Evolutionary conservation across 2,888 invertebrate species (phyloP).

Genomic region (Dolichopus griseipennis): DNA sequence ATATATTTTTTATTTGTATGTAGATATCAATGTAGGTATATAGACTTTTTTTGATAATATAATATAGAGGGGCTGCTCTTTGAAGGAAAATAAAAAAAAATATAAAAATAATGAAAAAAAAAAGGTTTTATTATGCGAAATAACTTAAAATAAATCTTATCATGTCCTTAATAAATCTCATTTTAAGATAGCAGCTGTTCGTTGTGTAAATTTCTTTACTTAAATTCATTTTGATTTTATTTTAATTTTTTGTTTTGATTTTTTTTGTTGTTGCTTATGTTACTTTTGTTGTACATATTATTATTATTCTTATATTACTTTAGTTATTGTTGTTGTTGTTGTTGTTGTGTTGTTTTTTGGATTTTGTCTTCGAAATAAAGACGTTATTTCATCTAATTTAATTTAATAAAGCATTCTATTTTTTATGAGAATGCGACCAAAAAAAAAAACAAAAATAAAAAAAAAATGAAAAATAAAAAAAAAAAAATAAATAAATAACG

Average conservation of each 20-base stretch:
- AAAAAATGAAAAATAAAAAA: too few relatives aligned
- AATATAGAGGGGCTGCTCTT: background rate
- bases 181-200: slow-evolving; percentile 3
- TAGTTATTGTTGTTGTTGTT: too few relatives aligned
- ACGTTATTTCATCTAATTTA: background rate
- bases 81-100: background rate
- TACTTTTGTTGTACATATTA: too few relatives aligned
- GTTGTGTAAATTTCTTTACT: background rate
- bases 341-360: background rate
- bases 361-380: background rate
- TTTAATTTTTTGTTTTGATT: too few relatives aligned
- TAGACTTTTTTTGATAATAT: background rate
- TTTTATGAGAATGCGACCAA: too few relatives aligned
- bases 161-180: slow-evolving; percentile 6
- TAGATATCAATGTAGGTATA: background rate
- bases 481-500: too few relatives aligned
- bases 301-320: too few relatives aligned
- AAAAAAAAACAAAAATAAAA: too few relatives aligned
- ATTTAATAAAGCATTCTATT: background rate
- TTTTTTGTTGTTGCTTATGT: too few relatives aligned
- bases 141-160: slow-evolving; percentile 6
- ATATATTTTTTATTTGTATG: background rate
- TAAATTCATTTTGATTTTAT: background rate
- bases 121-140: slow-evolving; percentile 4
- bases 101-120: too few relatives aligned